A percentile compares a stretch with the other conserved stretches of the same genome.
Conservation (phyloP, 2,113 vertebrate species). For the Lanius ludovicianus region DNA sequence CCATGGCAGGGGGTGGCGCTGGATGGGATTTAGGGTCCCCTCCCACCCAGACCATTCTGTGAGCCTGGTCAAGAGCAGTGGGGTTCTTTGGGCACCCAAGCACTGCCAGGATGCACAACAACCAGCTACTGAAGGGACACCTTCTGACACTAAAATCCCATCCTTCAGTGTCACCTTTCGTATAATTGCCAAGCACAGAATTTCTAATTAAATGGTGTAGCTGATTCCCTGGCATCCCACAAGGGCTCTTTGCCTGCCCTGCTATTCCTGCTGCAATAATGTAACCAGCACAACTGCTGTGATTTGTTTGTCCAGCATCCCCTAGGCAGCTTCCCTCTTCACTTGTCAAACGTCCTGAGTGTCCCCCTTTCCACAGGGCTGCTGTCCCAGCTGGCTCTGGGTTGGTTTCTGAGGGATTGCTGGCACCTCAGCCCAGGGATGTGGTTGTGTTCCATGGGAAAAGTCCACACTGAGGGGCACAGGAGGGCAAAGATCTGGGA, state of each 20-base stretch:
- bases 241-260: not conserved
- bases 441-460: accelerated
- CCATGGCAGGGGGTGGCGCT: not conserved
- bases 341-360: not conserved
- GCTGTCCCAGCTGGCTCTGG: not conserved
- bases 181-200: not conserved
- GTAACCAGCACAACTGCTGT: not conserved
- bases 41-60: accelerated
- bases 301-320: slow-evolving; percentile 26
- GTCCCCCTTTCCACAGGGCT: not conserved
- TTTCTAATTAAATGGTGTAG: not conserved
- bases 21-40: accelerated
- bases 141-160: not conserved
- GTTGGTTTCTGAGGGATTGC: not conserved
- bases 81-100: accelerated
- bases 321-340: not conserved
- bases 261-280: not conserved
- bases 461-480: accelerated
- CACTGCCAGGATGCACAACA: not conserved
- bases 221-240: not conserved
- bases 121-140: not conserved
- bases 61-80: not conserved
- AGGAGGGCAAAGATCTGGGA: accelerated
- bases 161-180: slow-evolving; percentile 27
- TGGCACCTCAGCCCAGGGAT: not conserved